Base-by-base conservation (phyloP, 1,140 invertebrate genomes). In the Drosophila arizonae region DNA sequence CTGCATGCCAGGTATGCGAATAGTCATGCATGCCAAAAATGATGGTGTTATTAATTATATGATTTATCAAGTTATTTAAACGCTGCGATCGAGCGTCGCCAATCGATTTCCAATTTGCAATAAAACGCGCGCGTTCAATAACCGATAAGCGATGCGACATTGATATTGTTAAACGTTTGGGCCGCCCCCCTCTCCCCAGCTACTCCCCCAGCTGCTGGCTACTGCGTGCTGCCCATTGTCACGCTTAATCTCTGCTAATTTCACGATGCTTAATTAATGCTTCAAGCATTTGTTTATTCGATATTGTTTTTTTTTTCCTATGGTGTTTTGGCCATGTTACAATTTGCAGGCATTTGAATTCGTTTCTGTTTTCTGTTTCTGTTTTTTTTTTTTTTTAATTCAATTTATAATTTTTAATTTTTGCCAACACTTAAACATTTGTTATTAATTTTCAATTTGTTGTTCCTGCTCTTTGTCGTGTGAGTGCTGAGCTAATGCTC, bases 401-500 rank as follows among this genome's bases (percentile, higher is more conserved):
- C 21, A 24, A 24, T 24, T 24, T 24, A 24, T 41, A 3, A n/a
- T 13, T 41, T 43, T 13, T 5, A 33, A 11, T 46, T 46, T 46
- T 46, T 15, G 43, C 43, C 15, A 69, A 72, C 56, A 67, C 68
- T 67, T 56, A 50, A 60, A 39, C 56, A 61, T 51, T 74, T 73
- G 54, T 65, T 73, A 72, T 55, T 72, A 55, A 71, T 68, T 80
- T 75, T 66, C 55, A 63, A 57, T 52, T 67, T 70, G 51, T 65
- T 68, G 71, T 81, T 81, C 79, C 80, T 84, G 80, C 80, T 82
- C 80, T 76, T 77, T 81, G 78, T 81, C 77, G 61, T n/a, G n/a
- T n/a, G 65, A 65, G 73, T 52, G 76, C 48, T 50, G 46, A 50
- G 58, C 68, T 84, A 84, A 79, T 77, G 80, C 81, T 74, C 72